Evolutionary conservation across 2,113 vertebrate genomes (phyloP).

Genomic region (Paramormyrops kingsleyae): DNA sequence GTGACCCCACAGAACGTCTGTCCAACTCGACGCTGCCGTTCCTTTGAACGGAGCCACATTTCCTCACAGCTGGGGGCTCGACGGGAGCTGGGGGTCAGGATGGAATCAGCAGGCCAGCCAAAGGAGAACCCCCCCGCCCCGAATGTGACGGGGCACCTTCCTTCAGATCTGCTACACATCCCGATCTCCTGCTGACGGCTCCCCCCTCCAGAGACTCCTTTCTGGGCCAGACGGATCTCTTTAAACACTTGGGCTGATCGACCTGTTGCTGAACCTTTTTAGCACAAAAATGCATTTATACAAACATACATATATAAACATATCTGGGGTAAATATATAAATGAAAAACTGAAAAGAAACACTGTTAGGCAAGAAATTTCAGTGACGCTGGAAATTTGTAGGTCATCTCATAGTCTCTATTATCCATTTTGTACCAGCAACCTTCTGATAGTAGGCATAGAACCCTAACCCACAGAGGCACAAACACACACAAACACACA

Average conservation of each 20-base stretch:
- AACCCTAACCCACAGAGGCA: background rate
- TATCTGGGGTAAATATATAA: background rate
- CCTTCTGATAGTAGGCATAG: background rate
- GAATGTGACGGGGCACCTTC: background rate
- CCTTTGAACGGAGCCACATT: conserved; percentile 40
- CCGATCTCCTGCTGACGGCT: background rate
- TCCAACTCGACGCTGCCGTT: conserved; percentile 55
- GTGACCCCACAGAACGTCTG: conserved; percentile 57
- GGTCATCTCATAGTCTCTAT: background rate
- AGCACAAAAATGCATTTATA: background rate
- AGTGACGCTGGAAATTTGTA: background rate
- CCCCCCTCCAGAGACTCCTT: background rate
- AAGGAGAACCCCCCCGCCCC: background rate
- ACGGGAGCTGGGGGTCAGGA: background rate
- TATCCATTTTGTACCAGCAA: background rate
- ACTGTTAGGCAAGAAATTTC: background rate
- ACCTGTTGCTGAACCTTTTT: background rate
- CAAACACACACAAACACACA: no score
- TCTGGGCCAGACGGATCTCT: background rate
- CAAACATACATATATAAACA: background rate
- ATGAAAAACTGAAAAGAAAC: background rate
- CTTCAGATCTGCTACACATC: background rate
- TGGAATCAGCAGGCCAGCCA: background rate
- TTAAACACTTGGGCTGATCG: background rate
- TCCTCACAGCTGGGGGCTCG: conserved; percentile 16